Base-by-base conservation (phyloP, 1,140 invertebrate species). In the Plutomurus gul region DNA sequence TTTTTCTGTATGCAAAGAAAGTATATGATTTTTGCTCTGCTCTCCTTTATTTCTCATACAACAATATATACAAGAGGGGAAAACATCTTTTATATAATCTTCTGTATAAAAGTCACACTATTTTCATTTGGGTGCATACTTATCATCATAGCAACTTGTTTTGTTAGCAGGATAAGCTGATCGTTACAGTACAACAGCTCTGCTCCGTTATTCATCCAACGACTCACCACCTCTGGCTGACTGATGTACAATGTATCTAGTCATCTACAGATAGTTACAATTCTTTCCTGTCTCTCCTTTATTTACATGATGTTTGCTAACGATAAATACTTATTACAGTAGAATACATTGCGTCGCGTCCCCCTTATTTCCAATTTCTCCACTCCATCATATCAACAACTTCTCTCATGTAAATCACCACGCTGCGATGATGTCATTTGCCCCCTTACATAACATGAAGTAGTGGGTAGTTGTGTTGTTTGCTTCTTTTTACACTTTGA, bases 81-180 rank as follows among this genome's bases (percentile, higher is more conserved):
- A 76, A 76, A 76, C 75, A 76, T 76, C 75, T 76, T 49, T 76
- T 56, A 76, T 76, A 76, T 76, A 76, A 76, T 56, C 46, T 76
- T 56, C 49, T 30, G 75, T 76, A 76, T 76, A 76, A 76, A 76
- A 76, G 47, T 76, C 46, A 75, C 73, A 47, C 73, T 75, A 75
- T 36, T 56, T 65, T 65, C 56, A n/a, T 33, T 25, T 65, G 56
- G 56, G 30, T 65, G 56, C 36, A 33, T n/a, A 25, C n/a, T 65
- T 33, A 65, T 65, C 56, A 65, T 65, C 25, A 65, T 65, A 65
- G 56, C 16, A 65, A n/a, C n/a, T n/a, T n/a, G n/a, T n/a, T n/a
- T n/a, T n/a, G n/a, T n/a, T 65, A 27, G 56, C 56, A 65, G 56
- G 27, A 27, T 30, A 30, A 65, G 56, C 56, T 30, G 30, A 65